Evolutionary conservation across 1,140 invertebrate species (phyloP).

Genomic region (Lordiphosa collinella): DNA sequence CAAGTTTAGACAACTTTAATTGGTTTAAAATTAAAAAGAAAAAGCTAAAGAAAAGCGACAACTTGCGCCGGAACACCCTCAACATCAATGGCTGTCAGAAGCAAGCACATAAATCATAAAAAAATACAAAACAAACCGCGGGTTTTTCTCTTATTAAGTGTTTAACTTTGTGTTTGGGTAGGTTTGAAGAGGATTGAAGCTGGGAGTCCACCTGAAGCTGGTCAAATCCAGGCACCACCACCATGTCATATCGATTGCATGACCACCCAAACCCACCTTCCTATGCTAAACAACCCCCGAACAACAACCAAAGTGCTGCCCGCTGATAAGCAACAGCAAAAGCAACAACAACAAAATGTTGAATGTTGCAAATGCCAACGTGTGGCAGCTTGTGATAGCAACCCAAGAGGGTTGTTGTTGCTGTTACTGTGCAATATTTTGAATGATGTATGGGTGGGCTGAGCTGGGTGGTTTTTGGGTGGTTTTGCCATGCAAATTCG

Average conservation of each 20-base stretch:
- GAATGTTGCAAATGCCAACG: conserved; percentile 67
- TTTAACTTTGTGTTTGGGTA: conserved; percentile 50
- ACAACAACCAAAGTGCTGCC: conserved; percentile 24
- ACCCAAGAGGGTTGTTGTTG: conserved; percentile 34
- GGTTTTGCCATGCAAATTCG: conserved; percentile 62
- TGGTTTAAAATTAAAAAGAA: conserved; percentile 68
- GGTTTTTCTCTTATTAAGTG: conserved; percentile 58
- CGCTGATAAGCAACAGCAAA: conserved; percentile 58
- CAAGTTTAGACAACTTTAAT: conserved; percentile 71
- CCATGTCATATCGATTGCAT: conserved; percentile 58
- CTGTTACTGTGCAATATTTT: conserved; percentile 61
- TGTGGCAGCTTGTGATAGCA: conserved; percentile 74
- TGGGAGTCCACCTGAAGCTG: conserved; percentile 12
- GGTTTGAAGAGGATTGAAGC: conserved; percentile 6
- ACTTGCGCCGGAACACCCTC: conserved; percentile 9
- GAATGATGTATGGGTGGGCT: conserved; percentile 57
- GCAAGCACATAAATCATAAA: conserved; percentile 50
- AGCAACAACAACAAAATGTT: conserved; percentile 60
- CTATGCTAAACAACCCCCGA: conserved; percentile 64
- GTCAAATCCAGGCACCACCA: conserved; percentile 15
- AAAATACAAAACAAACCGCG: conserved; percentile 25
- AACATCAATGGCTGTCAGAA: conserved; percentile 66
- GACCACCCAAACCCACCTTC: too few relatives aligned
- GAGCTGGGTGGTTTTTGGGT: conserved; percentile 18
- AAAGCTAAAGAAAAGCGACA: conserved; percentile 38